Evolutionary conservation across 2,113 vertebrate genomes (phyloP), one percentile per base, ranked within the genome.

Genomic region (Choloepus hoffmanni): DNA sequence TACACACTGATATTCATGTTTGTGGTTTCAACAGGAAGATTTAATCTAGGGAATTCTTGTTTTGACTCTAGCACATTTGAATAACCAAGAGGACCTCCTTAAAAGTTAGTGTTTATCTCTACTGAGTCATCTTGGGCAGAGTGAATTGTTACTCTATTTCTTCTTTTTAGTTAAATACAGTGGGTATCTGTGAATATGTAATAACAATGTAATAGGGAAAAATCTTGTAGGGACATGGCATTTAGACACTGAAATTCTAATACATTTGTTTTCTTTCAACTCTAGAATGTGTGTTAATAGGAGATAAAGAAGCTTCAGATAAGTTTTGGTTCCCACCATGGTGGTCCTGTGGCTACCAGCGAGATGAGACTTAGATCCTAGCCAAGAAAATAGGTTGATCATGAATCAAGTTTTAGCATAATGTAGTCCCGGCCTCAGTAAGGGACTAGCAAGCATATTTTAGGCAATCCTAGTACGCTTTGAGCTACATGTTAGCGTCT

Each of bases 31-130:
- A 1, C 33, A 19, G 86, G 28, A 94, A 94, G 53, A 89, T 7
- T 63, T 23, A 74, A 85, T 68, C 53, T 50, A 72, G 72, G 43
- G 76, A 77, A 58, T 91, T 89, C 67, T 53, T 50, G 26, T 74
- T 9, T 94, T 30, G 53, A 94, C 14, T 12, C 33, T 45, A 79
- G 79, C 28, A 62, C 43, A 79, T 95, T 70, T 62, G 50, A 93
- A 40, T 85, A 86, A 70, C 36, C 7, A 33, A 19, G 48, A 62
- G 55, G n/a, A 28, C 26, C 16, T 15, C 68, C 48, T 93, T 33
- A 63, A 43, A 93, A 19, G 36, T 90, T 73, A 87, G 79, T 70
- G 10, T 21, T 92, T 91, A 26, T 23, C 26, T 94, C 53, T 78
- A 6, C 5, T 55, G 68, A 79, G 18, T 68, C 24, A 23, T 1